Evolutionary conservation across 35 echinoderm and acorn worm genomes (phyloP).

Genomic region (Apostichopus californicus): DNA sequence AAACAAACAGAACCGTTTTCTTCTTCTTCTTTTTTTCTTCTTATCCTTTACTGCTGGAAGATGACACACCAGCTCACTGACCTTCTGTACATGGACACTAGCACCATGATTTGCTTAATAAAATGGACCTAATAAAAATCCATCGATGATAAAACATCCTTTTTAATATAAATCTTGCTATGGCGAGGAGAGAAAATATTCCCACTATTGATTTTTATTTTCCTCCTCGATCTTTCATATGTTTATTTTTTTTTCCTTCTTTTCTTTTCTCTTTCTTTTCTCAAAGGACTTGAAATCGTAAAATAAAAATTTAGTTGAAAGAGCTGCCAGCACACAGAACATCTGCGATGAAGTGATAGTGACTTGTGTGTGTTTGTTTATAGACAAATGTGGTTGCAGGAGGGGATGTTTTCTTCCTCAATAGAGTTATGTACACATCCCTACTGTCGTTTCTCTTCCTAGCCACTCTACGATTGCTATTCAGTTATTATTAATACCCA

Average conservation of each 20-base stretch:
- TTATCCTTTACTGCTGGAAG: too few relatives aligned
- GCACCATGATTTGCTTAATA: not conserved
- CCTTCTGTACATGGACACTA: not conserved
- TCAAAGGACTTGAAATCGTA: not conserved
- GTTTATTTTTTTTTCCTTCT: not conserved
- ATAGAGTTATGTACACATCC: too few relatives aligned
- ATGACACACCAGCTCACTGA: not conserved
- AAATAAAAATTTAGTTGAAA: not conserved
- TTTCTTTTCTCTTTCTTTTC: not conserved
- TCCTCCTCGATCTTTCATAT: not conserved
- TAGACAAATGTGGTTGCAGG: too few relatives aligned
- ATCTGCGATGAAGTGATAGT: too few relatives aligned
- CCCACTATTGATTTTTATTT: slow-evolving; percentile 18
- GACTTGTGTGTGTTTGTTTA: too few relatives aligned
- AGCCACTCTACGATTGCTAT: too few relatives aligned
- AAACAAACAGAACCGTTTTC: too few relatives aligned
- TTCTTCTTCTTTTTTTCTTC: too few relatives aligned
- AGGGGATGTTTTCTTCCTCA: too few relatives aligned
- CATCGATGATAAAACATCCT: not conserved
- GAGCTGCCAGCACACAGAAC: not conserved
- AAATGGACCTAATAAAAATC: slow-evolving; percentile 7
- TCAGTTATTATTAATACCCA: too few relatives aligned
- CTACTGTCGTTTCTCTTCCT: too few relatives aligned
- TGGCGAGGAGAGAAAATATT: slow-evolving; percentile 22
- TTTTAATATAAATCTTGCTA: slow-evolving; percentile 22